Base-by-base conservation (phyloP, 2,888 invertebrate genomes). In the Papilio gigon region DNA sequence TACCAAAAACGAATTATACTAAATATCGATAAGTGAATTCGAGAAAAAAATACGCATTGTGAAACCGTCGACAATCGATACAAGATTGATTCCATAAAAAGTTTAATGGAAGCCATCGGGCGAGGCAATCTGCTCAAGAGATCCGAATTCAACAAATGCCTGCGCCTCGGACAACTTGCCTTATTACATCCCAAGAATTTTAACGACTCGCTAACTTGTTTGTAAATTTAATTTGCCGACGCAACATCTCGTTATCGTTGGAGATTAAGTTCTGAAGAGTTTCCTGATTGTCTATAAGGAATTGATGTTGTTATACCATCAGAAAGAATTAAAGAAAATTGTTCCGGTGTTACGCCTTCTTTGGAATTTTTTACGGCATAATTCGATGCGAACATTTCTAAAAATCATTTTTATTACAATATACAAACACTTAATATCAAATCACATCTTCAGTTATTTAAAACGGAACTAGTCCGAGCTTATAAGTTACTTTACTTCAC, bases 141-240 rank as follows among this genome's bases (percentile, higher is more conserved):
- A 73, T 68, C 67, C 70, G 71, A 71, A 70, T 72, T 71, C 69
- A 70, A 71, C 68, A 71, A 73, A 70, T 71, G 71, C 71, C 71
- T 72, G 67, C 65, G 68, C 68, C 25, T 47, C 71, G 67, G 50
- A 71, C 77, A 81, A 84, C 79, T 81, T 79, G 80, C 84, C 85
- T 89, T 89, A 89, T 88, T 86, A 89, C 89, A 87, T 83, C 83
- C 81, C 78, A 87, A 88, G 89, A 90, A 90, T 90, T 89, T 90
- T 89, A 89, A 90, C 89, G 82, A 90, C 89, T 85, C 83, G 87
- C 84, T 86, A 90, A 91, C 90, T 91, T 90, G 90, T 89, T 88
- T 87, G 85, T 83, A 90, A 91, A 91, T 91, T 91, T 88, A 90
- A 90, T 91, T 90, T 86, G 81, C 79, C 80, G 82, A 82, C 78